These are phyloP conservation scores for Rhagonycha fulva DNA, from an alignment of 2,888 invertebrate genomes.

Conservation along the genomic window DNA sequence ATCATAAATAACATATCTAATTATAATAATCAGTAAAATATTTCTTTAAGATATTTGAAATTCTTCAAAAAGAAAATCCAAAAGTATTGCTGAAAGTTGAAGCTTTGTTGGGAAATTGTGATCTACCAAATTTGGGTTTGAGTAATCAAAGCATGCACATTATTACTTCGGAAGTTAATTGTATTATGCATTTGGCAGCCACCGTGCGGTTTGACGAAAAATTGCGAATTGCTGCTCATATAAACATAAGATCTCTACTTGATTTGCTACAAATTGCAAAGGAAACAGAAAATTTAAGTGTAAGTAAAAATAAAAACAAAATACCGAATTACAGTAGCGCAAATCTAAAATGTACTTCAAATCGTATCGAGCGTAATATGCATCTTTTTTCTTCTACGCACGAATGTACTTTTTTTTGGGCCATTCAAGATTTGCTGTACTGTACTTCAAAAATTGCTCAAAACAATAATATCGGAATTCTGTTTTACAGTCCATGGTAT, in stretches of 20 bases:
- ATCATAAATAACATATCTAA: too few species aligned
- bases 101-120: conserved; percentile 61
- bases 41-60: conserved; percentile 55
- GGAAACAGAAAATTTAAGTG: conserved; percentile 67
- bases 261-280: conserved; percentile 68
- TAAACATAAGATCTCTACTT: conserved; percentile 70
- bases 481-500: conserved; percentile 49
- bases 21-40: neutral
- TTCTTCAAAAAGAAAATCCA: conserved; percentile 56
- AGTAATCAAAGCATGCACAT: conserved; percentile 56
- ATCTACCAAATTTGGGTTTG: conserved; percentile 58
- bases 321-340: too few species aligned
- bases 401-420: too few species aligned
- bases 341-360: too few species aligned
- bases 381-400: too few species aligned
- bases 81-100: conserved; percentile 61
- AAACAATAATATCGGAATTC: conserved; percentile 53
- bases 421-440: too few species aligned
- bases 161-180: conserved; percentile 60
- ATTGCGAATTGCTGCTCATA: conserved; percentile 66
- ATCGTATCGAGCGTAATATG: too few species aligned
- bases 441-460: too few species aligned
- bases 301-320: conserved; percentile 51
- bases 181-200: conserved; percentile 77
- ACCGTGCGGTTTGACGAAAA: conserved; percentile 77